Percentiles rank a stretch among this genome's conserved stretches.
phyloP scores from a whole-genome alignment of 2,113 vertebrate species.

The Myotis brandtii region DNA sequence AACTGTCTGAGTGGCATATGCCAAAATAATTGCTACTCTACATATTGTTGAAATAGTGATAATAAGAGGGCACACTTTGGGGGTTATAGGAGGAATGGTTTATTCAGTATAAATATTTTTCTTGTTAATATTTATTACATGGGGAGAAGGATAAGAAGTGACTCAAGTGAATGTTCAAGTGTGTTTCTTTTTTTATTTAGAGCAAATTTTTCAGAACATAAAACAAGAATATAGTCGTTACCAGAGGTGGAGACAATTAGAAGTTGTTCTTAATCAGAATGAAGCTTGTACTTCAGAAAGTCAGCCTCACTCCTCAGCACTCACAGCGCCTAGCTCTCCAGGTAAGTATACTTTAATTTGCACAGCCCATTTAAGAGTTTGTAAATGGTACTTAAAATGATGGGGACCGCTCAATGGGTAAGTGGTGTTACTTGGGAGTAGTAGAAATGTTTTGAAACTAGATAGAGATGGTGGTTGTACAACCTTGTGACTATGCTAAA shows the following conservation, averaged over 20 bases:
- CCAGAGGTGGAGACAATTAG: conserved; percentile 94
- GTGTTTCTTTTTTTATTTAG: conserved; percentile 83
- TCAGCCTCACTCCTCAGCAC: conserved; percentile 87
- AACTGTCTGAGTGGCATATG: not conserved
- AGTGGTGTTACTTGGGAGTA: not conserved
- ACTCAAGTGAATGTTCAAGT: conserved; percentile 25
- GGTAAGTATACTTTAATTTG: conserved; percentile 82
- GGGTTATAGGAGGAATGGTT: not conserved
- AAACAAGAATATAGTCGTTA: conserved; percentile 95
- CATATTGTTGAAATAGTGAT: not conserved
- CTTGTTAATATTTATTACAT: conserved; percentile 27
- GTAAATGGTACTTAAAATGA: not conserved
- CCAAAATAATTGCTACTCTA: conserved; percentile 2
- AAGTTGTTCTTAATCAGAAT: conserved; percentile 92
- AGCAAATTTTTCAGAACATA: conserved; percentile 96
- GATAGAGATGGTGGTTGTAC: not conserved
- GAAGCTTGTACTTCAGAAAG: conserved; percentile 89
- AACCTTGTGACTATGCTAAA: not conserved
- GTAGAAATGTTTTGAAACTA: conserved; percentile 26
- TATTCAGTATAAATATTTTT: conserved; percentile 11
- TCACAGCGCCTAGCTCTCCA: conserved; percentile 91
- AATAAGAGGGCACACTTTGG: not conserved
- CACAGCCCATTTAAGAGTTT: conserved; percentile 2
- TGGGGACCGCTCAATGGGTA: not conserved
- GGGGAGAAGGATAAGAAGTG: not conserved